Percentiles rank a stretch among this genome's conserved stretches.
Evolutionary conservation across 2,113 vertebrate species (phyloP).

Genomic region (Centrocercus urophasianus): DNA sequence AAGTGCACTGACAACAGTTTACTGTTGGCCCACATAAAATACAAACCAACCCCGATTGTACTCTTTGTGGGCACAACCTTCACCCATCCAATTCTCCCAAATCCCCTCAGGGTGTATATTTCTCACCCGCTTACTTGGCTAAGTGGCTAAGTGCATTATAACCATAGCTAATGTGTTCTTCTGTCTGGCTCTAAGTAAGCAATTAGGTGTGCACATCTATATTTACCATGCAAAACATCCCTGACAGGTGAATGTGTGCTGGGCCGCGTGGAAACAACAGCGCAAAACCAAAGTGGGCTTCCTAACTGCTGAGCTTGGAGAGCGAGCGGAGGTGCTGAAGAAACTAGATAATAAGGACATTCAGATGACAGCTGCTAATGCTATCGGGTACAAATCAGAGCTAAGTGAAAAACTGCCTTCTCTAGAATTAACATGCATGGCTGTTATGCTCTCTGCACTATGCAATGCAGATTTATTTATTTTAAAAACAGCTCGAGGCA

Average conservation of each 20-base stretch:
- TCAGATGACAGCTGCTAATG: constrained; percentile 56
- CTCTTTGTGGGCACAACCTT: not conserved
- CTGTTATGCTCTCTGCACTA: not conserved
- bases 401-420: constrained; percentile 24
- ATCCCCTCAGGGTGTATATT: not conserved
- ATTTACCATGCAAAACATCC: not conserved
- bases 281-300: constrained; percentile 34
- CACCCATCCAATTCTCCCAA: not conserved
- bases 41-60: not conserved
- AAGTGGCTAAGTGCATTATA: not conserved
- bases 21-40: not conserved
- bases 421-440: not conserved
- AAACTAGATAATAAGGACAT: constrained; percentile 50
- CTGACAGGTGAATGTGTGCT: constrained; percentile 24
- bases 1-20: not conserved
- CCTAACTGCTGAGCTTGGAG: constrained; percentile 12
- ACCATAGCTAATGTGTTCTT: not conserved
- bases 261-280: not conserved
- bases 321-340: constrained; percentile 10
- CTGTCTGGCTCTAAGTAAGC: not conserved
- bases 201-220: not conserved
- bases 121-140: not conserved
- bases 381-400: not conserved
- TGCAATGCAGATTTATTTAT: constrained; percentile 4
- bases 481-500: constrained; percentile 23